Conservation (phyloP, 1,140 invertebrate species). For the Meloidogyne hapla region DNA sequence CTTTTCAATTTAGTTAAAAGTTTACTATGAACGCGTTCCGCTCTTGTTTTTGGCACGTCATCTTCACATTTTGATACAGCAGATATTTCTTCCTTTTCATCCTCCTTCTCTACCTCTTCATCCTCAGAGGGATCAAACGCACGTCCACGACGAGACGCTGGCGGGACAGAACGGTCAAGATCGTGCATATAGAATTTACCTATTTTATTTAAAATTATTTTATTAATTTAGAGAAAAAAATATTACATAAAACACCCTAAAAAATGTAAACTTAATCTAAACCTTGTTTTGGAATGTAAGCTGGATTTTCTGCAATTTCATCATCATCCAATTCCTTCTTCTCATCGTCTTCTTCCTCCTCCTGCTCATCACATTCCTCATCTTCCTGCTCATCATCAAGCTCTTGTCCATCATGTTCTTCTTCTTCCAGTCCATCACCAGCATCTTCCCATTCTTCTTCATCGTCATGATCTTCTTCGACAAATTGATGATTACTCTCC, state of each 20-base stretch:
- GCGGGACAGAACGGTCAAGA: background rate
- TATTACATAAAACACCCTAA: too few relatives aligned
- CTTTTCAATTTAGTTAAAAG: background rate
- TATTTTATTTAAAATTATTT: too few relatives aligned
- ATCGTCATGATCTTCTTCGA: background rate
- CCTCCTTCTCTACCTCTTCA: background rate
- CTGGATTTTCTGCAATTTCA: background rate
- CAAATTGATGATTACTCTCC: background rate
- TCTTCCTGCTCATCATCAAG: background rate
- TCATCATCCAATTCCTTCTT: background rate
- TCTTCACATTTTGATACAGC: background rate
- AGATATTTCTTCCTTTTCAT: background rate
- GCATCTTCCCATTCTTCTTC: background rate
- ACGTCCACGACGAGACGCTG: background rate
- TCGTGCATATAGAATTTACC: slow-evolving; percentile 5
- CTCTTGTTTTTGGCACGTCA: background rate
- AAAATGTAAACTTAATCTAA: background rate
- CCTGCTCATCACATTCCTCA: background rate
- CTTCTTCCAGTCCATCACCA: background rate
- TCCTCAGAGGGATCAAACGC: background rate
- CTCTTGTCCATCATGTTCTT: background rate
- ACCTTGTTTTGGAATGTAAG: background rate
- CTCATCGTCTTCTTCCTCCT: background rate
- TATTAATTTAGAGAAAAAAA: too few relatives aligned
- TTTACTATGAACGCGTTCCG: slow-evolving; percentile 1